Conservation (phyloP, 2,888 invertebrate species). For the Urechis unicinctus region DNA sequence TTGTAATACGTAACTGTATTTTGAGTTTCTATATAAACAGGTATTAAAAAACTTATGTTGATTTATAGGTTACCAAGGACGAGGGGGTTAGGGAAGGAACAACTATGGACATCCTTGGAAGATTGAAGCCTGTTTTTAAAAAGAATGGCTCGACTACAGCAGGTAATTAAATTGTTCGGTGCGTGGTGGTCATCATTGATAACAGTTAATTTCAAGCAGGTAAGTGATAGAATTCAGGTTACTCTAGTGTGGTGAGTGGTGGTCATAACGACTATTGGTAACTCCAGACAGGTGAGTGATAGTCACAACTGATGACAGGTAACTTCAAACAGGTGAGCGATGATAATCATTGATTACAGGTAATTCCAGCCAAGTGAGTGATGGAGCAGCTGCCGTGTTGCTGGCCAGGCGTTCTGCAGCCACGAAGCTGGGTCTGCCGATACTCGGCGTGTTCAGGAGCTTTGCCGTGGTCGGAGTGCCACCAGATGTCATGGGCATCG, state of each 20-base stretch:
- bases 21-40: too few relatives aligned
- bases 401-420: background rate
- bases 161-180: too few relatives aligned
- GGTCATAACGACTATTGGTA: background rate
- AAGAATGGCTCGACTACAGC: background rate
- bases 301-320: background rate
- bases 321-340: background rate
- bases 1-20: too few relatives aligned
- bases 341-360: background rate
- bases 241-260: constrained; percentile 7
- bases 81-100: background rate
- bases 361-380: constrained; percentile 7
- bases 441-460: background rate
- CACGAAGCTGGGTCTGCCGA: background rate
- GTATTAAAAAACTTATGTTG: too few relatives aligned
- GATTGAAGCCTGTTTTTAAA: background rate
- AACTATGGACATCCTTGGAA: background rate
- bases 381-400: constrained; percentile 8
- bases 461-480: constrained; percentile 6
- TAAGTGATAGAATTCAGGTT: background rate
- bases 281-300: constrained; percentile 9
- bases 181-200: too few relatives aligned
- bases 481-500: constrained; percentile 6
- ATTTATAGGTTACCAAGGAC: background rate
- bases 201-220: background rate